Base-by-base conservation (phyloP, 2,888 invertebrate genomes). In the Pherbina coryleti region DNA sequence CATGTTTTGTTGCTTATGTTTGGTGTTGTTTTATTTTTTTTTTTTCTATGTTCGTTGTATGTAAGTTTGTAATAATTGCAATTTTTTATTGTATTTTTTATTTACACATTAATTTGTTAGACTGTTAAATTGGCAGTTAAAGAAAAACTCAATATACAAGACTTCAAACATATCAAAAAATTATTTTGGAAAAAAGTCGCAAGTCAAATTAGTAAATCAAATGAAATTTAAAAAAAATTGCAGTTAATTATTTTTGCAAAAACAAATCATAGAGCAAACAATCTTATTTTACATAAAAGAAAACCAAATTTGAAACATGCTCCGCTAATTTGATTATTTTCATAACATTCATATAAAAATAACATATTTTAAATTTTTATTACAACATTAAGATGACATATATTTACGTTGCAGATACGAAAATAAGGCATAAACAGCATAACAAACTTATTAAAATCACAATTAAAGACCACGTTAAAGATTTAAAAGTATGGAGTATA, bases 401-500 rank as follows among this genome's bases (percentile, higher is more conserved):
- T 22, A 17, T 31, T 57, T 60, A 72, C 34, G 22, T 57, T 37
- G n/a, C 19, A 55, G 1, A 31, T 34, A 34, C 19, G 75, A 81
- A 78, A 78, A 77, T 77, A 57, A 75, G 51, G 31, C 82, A 82
- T 84, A 86, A 86, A 87, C 85, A 86, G 87, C 87, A 87, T 88
- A 86, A 87, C 88, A 87, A 87, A 87, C 69, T 55, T 60, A 76
- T 80, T 77, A 79, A 80, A 82, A 83, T 84, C 85, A 85, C 85
- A 85, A 85, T 85, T 84, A n/a, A n/a, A n/a, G n/a, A 85, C 84
- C 84, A 85, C 81, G 79, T 79, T 78, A 67, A 76, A 78, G 73
- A 66, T 37, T 22, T 66, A 51, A 22, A 55, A 34, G 37, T n/a
- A 66, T 34, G 17, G 31, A 31, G 66, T 66, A 31, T 25, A 57